A percentile compares a stretch with the other conserved stretches of the same genome.
phyloP scores from a whole-genome alignment of 1,140 invertebrate genomes.

The Galendromus occidentalis region DNA sequence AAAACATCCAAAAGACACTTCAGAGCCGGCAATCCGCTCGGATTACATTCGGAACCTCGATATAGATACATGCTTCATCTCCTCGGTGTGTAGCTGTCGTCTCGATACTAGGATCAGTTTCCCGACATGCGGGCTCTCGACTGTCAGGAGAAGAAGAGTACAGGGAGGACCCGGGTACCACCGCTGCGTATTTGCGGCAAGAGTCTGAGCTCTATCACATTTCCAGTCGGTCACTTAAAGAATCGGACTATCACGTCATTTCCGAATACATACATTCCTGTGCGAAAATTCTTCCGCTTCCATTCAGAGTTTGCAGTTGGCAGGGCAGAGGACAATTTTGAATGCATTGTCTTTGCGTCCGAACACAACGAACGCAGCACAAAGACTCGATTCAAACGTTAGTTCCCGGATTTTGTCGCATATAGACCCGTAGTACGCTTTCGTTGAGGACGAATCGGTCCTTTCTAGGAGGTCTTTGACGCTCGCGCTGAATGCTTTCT shows the following conservation, averaged over 20 bases:
- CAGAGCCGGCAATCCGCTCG: too few species aligned
- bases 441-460: background rate
- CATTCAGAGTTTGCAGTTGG: background rate
- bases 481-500: constrained; percentile 35
- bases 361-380: background rate
- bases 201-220: too few species aligned
- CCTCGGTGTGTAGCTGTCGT: too few species aligned
- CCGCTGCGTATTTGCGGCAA: too few species aligned
- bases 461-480: constrained; percentile 37
- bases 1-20: too few species aligned
- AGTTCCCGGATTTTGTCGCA: background rate
- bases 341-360: constrained; percentile 2
- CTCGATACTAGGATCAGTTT: too few species aligned
- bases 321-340: background rate
- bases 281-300: background rate
- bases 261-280: background rate
- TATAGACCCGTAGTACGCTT: background rate
- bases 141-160: too few species aligned
- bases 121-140: too few species aligned
- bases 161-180: too few species aligned
- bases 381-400: background rate
- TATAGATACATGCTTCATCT: too few species aligned
- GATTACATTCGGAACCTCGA: too few species aligned
- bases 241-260: background rate
- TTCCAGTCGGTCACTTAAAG: too few species aligned